Evolutionary conservation across 2,888 invertebrate genomes (phyloP), one percentile per base, ranked within the genome.

Genomic region (Schrankia costaestrigalis): DNA sequence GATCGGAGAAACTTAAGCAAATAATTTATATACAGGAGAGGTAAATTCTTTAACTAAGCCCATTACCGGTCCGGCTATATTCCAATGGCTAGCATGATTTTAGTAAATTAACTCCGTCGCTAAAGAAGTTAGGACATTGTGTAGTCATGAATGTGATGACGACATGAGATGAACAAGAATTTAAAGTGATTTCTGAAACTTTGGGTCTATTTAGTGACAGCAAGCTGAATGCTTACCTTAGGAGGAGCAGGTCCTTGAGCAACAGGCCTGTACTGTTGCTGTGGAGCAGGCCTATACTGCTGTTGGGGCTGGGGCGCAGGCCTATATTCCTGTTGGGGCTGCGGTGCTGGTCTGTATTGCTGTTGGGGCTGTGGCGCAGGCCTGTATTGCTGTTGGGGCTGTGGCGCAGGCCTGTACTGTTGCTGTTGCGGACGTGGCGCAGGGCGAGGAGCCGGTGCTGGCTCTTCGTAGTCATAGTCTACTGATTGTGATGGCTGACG

Each of bases 391-490:
- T 56, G 58, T 44, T 71, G 71, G 29, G 60, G 66, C 34, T 59
- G 72, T 35, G 63, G 76, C 35, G 62, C 51, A 0, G 67, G 65
- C 7, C 55, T 54, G 57, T 49, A 68, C 35, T 49, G 65, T 26
- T 42, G 64, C 28, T 44, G 27, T 19, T 28, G 60, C 31, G 74
- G 67, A 30, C 38, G 49, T 54, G 55, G 62, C 42, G 43, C 70
- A 34, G 54, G 63, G 3, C 62, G 63, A 2, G 67, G 76, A 7
- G 66, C 56, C 5, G 73, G 73, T 0, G 76, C 74, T 0, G 75
- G 63, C 26, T 83, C 83, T 6, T 81, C 77, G 56, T 81, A 85
- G 63, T 83, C 83, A 55, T 78, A 78, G 64, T 82, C 81, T 24
- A 19, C 12, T 27, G 67, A 51, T 13, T 41, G 37, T 2, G 63